Conservation (phyloP, 2,113 vertebrate species). For the Callionymus lyra region DNA sequence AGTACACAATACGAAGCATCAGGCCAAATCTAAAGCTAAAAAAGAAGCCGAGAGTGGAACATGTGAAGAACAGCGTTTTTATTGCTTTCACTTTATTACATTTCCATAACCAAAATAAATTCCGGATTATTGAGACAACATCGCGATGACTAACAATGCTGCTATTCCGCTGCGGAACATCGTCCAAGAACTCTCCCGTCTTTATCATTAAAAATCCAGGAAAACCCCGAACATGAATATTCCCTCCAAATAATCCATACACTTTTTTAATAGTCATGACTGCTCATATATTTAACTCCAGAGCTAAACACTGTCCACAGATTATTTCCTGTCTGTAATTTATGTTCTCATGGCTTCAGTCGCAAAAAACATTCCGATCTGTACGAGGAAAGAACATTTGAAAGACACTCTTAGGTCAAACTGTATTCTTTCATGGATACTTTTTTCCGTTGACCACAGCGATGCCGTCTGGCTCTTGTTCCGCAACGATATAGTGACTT, state of each 20-base stretch:
- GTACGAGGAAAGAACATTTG: conserved; percentile 22
- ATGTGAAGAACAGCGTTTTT: conserved; percentile 47
- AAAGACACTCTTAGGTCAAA: conserved; percentile 38
- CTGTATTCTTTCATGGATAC: conserved; percentile 44
- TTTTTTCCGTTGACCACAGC: conserved; percentile 44
- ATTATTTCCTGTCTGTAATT: conserved; percentile 10
- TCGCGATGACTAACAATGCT: conserved; percentile 10
- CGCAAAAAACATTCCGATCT: conserved; percentile 32
- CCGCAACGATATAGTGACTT: conserved; percentile 3
- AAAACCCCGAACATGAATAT: conserved; percentile 5
- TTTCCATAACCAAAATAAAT: conserved; percentile 48
- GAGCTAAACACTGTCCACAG: conserved; percentile 9
- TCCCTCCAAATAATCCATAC: too few relatives aligned
- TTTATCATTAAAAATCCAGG: neutral
- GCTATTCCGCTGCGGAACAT: too few relatives aligned
- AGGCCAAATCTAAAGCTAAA: conserved; percentile 31
- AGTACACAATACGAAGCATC: conserved; percentile 4
- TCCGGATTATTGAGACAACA: conserved; percentile 28
- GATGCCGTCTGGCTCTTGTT: conserved; percentile 41
- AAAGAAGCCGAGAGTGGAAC: conserved; percentile 45
- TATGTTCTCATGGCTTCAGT: conserved; percentile 36
- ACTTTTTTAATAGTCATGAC: neutral
- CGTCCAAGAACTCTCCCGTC: too few relatives aligned
- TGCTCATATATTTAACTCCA: conserved; percentile 9
- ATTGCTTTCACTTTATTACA: conserved; percentile 36